Evolutionary conservation across 2,797 vertebrate species (phyloP), one percentile per base, ranked within the genome.

Genomic region (Argentina silus): DNA sequence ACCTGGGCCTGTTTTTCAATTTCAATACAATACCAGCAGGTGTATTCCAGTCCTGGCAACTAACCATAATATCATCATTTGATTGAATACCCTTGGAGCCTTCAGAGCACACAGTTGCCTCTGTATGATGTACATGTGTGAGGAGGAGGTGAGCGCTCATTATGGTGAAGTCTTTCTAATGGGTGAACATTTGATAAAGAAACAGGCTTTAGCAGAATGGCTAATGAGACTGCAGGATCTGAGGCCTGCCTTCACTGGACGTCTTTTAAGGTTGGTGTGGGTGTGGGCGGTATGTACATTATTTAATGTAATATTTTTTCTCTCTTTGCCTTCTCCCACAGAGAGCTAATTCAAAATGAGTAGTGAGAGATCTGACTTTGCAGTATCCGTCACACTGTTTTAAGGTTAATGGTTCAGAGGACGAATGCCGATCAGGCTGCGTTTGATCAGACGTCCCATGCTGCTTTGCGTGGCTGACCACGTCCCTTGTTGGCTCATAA

Each of bases 401-500:
- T 82, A 68, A 81, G 81, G 84, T 79, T 79, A 90, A 82, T 78
- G 75, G 78, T 83, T 85, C 71, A 53, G 81, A 70, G 60, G 73
- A 81, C 55, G 62, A 76, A 75, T 79, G 72, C 75, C 78, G 62
- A 75, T 80, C 74, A 48, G 36, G 1, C 65, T 4, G 69, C 48
- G 78, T 87, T 82, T 89, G 86, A 90, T 89, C 88, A 81, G 78
- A 73, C 78, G 48, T 75, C 68, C 56, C 63, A 70, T 55, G 69
- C 78, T 80, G 36, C 74, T 88, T 75, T 83, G 70, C 80, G 74
- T 64, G 74, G 63, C 74, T 74, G 78, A 84, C 85, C 77, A 76
- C 7, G 56, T 70, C 70, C 71, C 81, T 83, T 78, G 78, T 82
- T 85, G 83, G 77, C 75, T 72, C 75, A 17, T 72, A 74, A 82